A percentile compares a stretch with the other conserved stretches of the same genome.
Conservation (phyloP, 2,888 invertebrate species). For the Laothoe populi region DNA sequence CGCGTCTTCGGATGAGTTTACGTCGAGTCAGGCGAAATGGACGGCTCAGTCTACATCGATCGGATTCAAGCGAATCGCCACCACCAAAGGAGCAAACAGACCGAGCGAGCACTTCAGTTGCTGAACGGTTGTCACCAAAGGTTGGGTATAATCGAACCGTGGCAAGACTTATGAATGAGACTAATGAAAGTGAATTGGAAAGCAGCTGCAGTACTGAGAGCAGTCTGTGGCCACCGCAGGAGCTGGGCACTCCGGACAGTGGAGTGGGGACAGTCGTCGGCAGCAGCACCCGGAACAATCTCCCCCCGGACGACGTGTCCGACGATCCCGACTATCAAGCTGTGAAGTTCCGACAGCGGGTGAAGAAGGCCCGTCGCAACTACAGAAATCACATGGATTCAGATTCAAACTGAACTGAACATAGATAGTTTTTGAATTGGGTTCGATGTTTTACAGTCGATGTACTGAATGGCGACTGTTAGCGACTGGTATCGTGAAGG, state of each 20-base stretch:
- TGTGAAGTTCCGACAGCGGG: conserved; percentile 83
- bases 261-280: conserved; percentile 69
- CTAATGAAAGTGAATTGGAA: conserved; percentile 80
- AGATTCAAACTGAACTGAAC: conserved; percentile 84
- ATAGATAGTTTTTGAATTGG: conserved; percentile 47
- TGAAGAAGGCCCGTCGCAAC: conserved; percentile 86
- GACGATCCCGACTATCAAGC: conserved; percentile 80
- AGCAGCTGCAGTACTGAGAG: conserved; percentile 78
- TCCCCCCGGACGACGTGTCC: conserved; percentile 63
- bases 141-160: conserved; percentile 64
- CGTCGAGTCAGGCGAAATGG: conserved; percentile 64
- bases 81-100: conserved; percentile 60
- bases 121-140: conserved; percentile 57
- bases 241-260: conserved; percentile 67
- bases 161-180: conserved; percentile 78
- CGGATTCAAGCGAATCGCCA: conserved; percentile 76
- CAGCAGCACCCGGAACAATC: conserved; percentile 61
- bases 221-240: conserved; percentile 59
- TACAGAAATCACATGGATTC: conserved; percentile 87
- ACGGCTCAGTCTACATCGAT: conserved; percentile 57
- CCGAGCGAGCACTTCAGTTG: conserved; percentile 51
- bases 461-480: conserved; percentile 22
- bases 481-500: neutral
- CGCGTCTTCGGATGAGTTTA: conserved; percentile 52
- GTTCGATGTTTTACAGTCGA: conserved; percentile 33